Base-by-base conservation (phyloP, 1,140 invertebrate species). In the Zaprionus lachaisei region DNA sequence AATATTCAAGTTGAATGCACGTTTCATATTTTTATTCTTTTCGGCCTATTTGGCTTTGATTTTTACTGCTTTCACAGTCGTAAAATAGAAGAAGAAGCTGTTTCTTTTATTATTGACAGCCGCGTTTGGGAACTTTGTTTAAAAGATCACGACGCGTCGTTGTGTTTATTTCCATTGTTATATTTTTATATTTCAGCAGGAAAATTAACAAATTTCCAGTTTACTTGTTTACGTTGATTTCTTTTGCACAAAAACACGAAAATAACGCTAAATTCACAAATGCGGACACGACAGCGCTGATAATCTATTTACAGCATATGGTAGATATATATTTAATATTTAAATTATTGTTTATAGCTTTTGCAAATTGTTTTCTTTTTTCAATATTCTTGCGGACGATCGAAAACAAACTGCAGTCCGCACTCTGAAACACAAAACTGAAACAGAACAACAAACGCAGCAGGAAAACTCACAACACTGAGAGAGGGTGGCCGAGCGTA, bases 381-480 rank as follows among this genome's bases (percentile, higher is more conserved):
- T 17, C 37, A 54, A 55, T 28, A 31, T 58, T 51, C 34, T 63
- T 60, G 64, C 63, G 68, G 20, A 49, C 37, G 28, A 64, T 51
- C 54, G 66, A 69, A 76, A 68, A 65, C 70, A 77, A 79, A 77
- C 74, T 77, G 78, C 61, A 57, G 44, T 56, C 51, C 68, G 65
- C 75, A 75, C 74, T 80, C 77, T 51, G 22, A 81, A 69, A 72
- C 49, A 37, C 57, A 80, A 56, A 80, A 83, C 77, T 66, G 51
- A 85, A 85, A 72, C 57, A 15, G 69, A 66, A 57, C 41, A 67
- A 47, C 65, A 74, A 72, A 64, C 67, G 34, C 63, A 60, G 57
- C 68, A 54, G 83, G 72, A 73, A 86, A 83, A 77, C 65, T 80
- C 74, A 68, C 41, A 73, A 83, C 75, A 65, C 54, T 31, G 51